Evolutionary conservation across 2,888 invertebrate species (phyloP), one percentile per base, ranked within the genome.

Genomic region (Helicoverpa assulta): DNA sequence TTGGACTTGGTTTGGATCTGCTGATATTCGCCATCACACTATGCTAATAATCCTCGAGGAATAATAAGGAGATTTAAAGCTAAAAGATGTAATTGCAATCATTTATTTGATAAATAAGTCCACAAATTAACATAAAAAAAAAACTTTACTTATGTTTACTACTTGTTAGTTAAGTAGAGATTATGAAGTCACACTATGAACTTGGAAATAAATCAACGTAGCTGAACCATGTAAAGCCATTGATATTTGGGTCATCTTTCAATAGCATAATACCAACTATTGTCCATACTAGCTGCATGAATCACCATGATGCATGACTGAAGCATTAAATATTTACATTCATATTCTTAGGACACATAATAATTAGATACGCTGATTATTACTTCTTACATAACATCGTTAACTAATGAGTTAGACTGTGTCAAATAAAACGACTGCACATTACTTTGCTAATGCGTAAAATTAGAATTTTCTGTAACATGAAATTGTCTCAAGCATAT

Each of bases 391-490:
- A 47, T 47, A 47, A 47, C 47, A 16, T 47, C n/a, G 47, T 47
- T 47, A 53, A 26, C 53, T 70, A 58, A 76, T 70, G 18, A 61
- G 37, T 47, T 47, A 43, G 18, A 70, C 58, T 51, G 51, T 47
- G 37, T 21, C 57, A 33, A 61, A 61, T 10, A 21, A 37, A 10
- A 43, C n/a, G 53, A 33, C 33, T 33, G 21, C 47, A 43, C 37
- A 5, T n/a, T 37, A 54, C 26, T 18, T 53, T 64, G 43, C 7
- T 19, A 64, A 58, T 71, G 50, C 37, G 37, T 76, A 18, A 37
- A 70, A 65, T 26, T 60, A 1, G 16, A 58, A 70, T 40, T 63
- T n/a, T 26, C n/a, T 50, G 47, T 33, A 54, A 29, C 47, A 40
- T 40, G 4, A 47, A 47, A 47, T 40, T 3, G 5, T n/a, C 5